Base-by-base conservation (phyloP, 2,113 vertebrate genomes). In the Cariama cristata region DNA sequence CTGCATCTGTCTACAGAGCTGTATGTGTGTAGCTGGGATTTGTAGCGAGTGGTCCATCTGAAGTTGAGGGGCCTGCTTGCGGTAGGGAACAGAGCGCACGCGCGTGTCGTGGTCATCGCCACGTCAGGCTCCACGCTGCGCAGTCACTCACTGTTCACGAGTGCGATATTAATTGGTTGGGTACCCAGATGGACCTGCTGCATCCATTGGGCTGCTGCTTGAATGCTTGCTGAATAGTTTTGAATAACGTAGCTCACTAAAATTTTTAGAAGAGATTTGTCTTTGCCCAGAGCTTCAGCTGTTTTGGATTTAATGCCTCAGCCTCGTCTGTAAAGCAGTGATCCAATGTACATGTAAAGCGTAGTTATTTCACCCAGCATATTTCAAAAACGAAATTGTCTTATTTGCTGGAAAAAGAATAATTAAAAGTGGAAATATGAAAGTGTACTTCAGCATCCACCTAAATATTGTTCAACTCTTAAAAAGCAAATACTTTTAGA, bases 231-330 rank as follows among this genome's bases (percentile, higher is more conserved):
- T 74, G 86, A 81, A 58, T 93, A 56, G 56, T 84, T 94, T 81
- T 91, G 80, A 94, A 77, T 95, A 95, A 94, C 91, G 63, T 33
- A 66, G 59, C 68, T 91, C 2, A 5, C 72, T 86, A 9, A 69
- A 66, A 40, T 73, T 94, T 94, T 88, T 76, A 35, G 63, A 63
- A 62, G 38, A 92, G 35, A 86, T 94, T 92, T 96, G 55, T 92
- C 71, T 96, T 86, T 0, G 0, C 26, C 19, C 0, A 0, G 64
- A 81, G 42, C 68, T 94, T 75, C 62, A 47, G 52, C 42, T 3
- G 0, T 74, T 91, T 38, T 73, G 56, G 38, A 44, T 91, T 89
- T 63, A 81, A 40, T 74, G n/a, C 47, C 47, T 86, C 40, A 75
- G 66, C 28, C 32, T 72, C 53, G 40, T 71, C 38, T 81, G 64